These are phyloP conservation scores for Amphipyra berbera DNA, from an alignment of 2,888 invertebrate species.

Conservation along the genomic window DNA sequence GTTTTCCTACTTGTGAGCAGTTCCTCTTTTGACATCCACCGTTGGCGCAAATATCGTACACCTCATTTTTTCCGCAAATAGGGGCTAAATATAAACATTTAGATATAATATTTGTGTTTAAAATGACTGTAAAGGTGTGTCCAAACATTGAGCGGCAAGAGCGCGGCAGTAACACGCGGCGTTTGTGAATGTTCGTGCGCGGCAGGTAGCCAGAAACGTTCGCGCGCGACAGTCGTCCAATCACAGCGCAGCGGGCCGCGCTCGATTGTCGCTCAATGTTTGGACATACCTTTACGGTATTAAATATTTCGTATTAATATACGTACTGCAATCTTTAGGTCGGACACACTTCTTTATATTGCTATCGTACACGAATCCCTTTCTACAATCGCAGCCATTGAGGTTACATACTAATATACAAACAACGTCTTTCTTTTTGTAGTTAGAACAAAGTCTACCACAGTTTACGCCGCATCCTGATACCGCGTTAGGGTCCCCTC, in stretches of 20 bases:
- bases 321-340: slow-evolving; percentile 42
- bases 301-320: background rate
- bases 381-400: slow-evolving; percentile 48
- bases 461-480: slow-evolving; percentile 59
- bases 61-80: slow-evolving; percentile 56
- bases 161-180: too few relatives aligned
- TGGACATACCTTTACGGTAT: too few relatives aligned
- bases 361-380: slow-evolving; percentile 41
- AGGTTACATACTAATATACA: slow-evolving; percentile 32
- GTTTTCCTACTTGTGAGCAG: slow-evolving; percentile 57
- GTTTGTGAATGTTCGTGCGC: too few relatives aligned
- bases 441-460: slow-evolving; percentile 46
- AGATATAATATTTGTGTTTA: background rate
- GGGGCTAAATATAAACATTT: slow-evolving; percentile 41
- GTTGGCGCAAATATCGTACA: slow-evolving; percentile 58
- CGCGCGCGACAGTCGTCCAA: too few relatives aligned
- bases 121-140: background rate
- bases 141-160: too few relatives aligned
- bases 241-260: too few relatives aligned
- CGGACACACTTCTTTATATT: slow-evolving; percentile 39
- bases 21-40: slow-evolving; percentile 64
- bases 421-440: slow-evolving; percentile 14
- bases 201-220: too few relatives aligned
- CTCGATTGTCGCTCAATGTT: too few relatives aligned
- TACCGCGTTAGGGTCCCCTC: slow-evolving; percentile 55